Base-by-base conservation (phyloP, 2,797 vertebrate genomes). In the Acomys russatus region DNA sequence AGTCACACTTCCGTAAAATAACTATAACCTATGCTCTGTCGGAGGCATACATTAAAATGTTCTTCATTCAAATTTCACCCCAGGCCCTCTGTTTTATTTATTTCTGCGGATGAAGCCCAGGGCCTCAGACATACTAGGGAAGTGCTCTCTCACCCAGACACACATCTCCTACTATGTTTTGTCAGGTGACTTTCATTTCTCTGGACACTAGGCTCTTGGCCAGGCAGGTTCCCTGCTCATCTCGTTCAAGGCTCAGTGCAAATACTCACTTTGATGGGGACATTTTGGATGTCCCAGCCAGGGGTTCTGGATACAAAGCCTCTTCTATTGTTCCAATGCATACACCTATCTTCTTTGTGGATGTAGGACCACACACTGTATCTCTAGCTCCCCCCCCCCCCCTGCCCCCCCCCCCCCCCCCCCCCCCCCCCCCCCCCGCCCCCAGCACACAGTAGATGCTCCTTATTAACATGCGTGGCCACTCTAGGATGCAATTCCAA, bases 11-110 rank as follows among this genome's bases (percentile, higher is more conserved):
- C 28, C 10, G 49, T 85, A 63, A n/a, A 18, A 2, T 20, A 90
- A 73, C 25, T 64, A 73, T 64, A 17, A 4, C 49, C 88, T 28
- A 9, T 54, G 35, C 9, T 85, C 35, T 59, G 73, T 74, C 88
- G 92, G 73, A 92, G 56, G 61, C 49, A 79, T 49, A 77, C 35
- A 61, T 77, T 49, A 77, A 90, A 82, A 83, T 11, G 44, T 83
- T 17, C 25, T 80, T 54, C 90, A 77, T 91, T 87, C 51, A 87
- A 84, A 84, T 71, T 44, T 84, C 91, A 76, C 78, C 66, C n/a
- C 63, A 33, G 59, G 22, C 9, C 30, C 80, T 15, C 18, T 30
- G 12, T 51, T 76, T 66, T 66, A 56, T 77, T 85, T 61, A 61
- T 76, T 38, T 78, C 10, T 51, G 84, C 28, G 33, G 14, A 80